Base-by-base conservation (phyloP, 2,797 vertebrate species). In the Cyclura pinguis region DNA sequence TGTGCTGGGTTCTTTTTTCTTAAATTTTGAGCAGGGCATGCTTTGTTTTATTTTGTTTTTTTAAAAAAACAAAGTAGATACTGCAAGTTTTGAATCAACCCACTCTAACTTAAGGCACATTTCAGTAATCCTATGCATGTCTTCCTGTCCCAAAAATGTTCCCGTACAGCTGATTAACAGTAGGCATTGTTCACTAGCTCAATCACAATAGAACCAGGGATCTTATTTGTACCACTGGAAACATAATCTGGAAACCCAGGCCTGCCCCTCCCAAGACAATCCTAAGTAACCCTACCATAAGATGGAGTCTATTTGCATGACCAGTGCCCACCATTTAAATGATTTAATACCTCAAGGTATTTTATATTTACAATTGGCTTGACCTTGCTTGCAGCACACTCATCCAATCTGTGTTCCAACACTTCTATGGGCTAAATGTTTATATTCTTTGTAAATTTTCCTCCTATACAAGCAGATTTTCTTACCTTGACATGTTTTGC, bases 401-500 rank as follows among this genome's bases (percentile, higher is more conserved):
- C 20, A 57, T 88, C 64, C 55, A 69, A 72, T 55, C 9, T 62
- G 38, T 8, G 10, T 83, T n/a, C 52, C 16, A 86, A 69, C 32
- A 29, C 32, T 22, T 59, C 52, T 72, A 74, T 86, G 62, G 74
- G 67, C 8, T 81, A 20, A 16, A 74, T 9, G 18, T 55, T 72
- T 42, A 80, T 16, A 62, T 6, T 80, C 67, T 5, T 82, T 64
- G 6, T 85, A 55, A 87, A 27, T 22, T 2, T 0, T 0, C 0
- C 6, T 10, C 24, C 38, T 12, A 52, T 10, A 0, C 14, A 62
- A 32, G 10, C 57, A 55, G 2, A 38, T 82, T n/a, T 88, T 77
- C 95, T 89, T 96, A 99, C 99, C 99, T 97, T 99, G 99, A 88
- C 99, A 99, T 1, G 98, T 98, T 96, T 99, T 99, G 81, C 98